Evolutionary conservation across 2,888 invertebrate genomes (phyloP).

Genomic region (Campoletis raptor): DNA sequence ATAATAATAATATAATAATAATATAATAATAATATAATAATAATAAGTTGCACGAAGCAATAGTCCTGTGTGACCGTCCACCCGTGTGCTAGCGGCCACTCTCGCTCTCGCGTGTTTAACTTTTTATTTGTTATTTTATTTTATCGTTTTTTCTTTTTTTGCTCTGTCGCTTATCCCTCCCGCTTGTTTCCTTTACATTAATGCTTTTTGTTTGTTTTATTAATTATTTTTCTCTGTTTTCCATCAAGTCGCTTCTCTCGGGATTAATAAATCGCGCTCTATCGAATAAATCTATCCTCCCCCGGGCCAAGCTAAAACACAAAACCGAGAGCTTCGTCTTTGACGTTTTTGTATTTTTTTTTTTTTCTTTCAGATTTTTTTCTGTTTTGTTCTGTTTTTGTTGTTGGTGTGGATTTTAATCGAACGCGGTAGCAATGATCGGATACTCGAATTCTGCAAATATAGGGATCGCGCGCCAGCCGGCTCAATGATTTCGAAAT

Average conservation of each 20-base stretch:
- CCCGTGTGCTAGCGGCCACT: slow-evolving; percentile 69
- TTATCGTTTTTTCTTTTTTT: slow-evolving; percentile 20
- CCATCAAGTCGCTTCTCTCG: slow-evolving; percentile 20
- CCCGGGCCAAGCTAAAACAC: slow-evolving; percentile 49
- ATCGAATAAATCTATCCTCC: slow-evolving; percentile 46
- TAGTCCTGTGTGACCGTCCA: slow-evolving; percentile 79
- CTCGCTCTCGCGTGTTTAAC: slow-evolving; percentile 44
- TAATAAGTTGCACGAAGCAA: slow-evolving; percentile 82
- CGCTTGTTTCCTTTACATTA: slow-evolving; percentile 6
- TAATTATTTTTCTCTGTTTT: slow-evolving; percentile 5
- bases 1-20: slow-evolving; percentile 75
- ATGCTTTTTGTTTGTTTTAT: slow-evolving; percentile 8
- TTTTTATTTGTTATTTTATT: slow-evolving; percentile 28
- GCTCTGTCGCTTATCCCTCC: slow-evolving; percentile 2
- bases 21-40: slow-evolving; percentile 73
- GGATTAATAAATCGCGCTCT: slow-evolving; percentile 40
- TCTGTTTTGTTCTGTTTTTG: neutral
- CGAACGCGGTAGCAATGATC: slow-evolving; percentile 52
- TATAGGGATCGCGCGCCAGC: slow-evolving; percentile 41
- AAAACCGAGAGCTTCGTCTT: slow-evolving; percentile 39
- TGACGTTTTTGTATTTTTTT: slow-evolving; percentile 43
- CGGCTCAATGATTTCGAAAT: slow-evolving; percentile 34
- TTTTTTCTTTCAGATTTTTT: slow-evolving; percentile 28
- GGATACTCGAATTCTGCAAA: slow-evolving; percentile 46
- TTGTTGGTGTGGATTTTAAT: slow-evolving; percentile 1